Conservation (phyloP, 2,113 vertebrate genomes). For the Crotalus tigris region DNA sequence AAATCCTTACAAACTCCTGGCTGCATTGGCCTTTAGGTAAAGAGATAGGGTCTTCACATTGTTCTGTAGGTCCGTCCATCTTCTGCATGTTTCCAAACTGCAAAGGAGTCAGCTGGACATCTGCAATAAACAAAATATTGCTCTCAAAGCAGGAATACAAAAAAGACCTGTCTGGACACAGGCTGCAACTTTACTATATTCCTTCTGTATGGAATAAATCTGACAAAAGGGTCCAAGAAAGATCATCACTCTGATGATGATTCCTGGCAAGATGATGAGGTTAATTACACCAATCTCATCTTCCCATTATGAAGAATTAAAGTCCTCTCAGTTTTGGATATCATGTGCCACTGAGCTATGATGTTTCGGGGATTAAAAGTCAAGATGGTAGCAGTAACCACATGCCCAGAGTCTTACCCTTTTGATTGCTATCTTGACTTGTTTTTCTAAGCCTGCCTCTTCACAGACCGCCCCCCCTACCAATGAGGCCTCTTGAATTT, state of each 20-base stretch:
- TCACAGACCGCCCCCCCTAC: not conserved
- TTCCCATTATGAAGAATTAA: not conserved
- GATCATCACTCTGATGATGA: not conserved
- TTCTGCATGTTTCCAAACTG: conserved; percentile 80
- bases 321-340: not conserved
- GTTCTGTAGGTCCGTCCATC: conserved; percentile 77
- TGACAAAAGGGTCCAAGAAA: not conserved
- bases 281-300: not conserved
- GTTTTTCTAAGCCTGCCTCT: not conserved
- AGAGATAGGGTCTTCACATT: conserved; percentile 72
- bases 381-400: not conserved
- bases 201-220: not conserved
- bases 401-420: too few species aligned
- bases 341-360: not conserved
- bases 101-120: conserved; percentile 49
- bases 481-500: not conserved
- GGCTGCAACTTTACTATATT: not conserved
- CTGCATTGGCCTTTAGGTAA: conserved; percentile 56
- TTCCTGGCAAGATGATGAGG: not conserved
- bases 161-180: not conserved
- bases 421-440: not conserved
- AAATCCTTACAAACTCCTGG: conserved; percentile 61
- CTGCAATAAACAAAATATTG: conserved; percentile 43
- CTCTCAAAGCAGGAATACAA: not conserved
- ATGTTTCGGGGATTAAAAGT: not conserved